Evolutionary conservation across 2,888 invertebrate species (phyloP).

Genomic region (Siphlonurus alternatus): DNA sequence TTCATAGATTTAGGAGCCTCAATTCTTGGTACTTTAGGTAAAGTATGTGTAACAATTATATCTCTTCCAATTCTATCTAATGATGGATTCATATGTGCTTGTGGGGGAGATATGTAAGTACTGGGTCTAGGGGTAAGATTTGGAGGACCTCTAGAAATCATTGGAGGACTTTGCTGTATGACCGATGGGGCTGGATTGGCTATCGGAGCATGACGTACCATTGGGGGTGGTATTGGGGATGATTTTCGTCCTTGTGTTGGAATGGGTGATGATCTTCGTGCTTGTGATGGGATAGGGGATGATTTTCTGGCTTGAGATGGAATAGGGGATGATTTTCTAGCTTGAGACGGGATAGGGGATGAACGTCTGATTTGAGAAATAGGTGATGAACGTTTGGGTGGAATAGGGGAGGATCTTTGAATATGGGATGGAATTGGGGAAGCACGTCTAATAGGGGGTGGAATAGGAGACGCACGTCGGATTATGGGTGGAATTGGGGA

Average conservation of each 20-base stretch:
- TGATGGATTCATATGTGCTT: not conserved
- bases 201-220: not conserved
- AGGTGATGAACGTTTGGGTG: not conserved
- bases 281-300: not conserved
- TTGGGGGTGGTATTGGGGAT: not conserved
- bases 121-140: not conserved
- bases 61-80: slow-evolving; percentile 9
- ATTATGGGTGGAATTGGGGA: not conserved
- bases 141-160: not conserved
- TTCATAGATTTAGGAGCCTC: not conserved
- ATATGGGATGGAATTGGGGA: not conserved
- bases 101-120: not conserved
- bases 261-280: not conserved
- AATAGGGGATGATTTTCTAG: not conserved
- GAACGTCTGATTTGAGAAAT: not conserved
- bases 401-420: not conserved
- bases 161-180: not conserved
- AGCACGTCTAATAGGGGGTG: not conserved
- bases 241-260: not conserved
- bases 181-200: not conserved
- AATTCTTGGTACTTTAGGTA: not conserved
- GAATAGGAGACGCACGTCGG: not conserved
- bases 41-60: slow-evolving; percentile 7
- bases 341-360: not conserved
- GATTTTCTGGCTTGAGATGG: not conserved